Evolutionary conservation across 1,140 invertebrate genomes (phyloP).

Genomic region (Caenorhabditis brenneri): DNA sequence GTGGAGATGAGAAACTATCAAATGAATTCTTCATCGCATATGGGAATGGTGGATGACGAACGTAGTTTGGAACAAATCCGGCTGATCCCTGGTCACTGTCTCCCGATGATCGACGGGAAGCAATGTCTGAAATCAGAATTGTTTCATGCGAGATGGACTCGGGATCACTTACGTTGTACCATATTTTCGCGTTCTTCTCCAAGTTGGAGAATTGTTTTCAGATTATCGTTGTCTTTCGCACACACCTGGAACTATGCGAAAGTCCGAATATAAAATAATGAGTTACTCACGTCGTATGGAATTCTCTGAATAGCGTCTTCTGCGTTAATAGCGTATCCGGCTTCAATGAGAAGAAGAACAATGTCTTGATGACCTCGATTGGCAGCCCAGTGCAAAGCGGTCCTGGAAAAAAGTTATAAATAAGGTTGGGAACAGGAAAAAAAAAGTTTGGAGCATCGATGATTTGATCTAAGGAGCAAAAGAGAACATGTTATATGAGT

Average conservation of each 20-base stretch:
- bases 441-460: background rate
- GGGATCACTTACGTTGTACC: background rate
- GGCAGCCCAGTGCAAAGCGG: slow-evolving; percentile 35
- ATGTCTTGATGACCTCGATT: background rate
- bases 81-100: background rate
- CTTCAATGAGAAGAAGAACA: background rate
- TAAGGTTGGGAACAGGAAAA: background rate
- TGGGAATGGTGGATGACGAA: slow-evolving; percentile 36
- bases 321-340: background rate
- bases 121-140: background rate
- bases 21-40: slow-evolving; percentile 31
- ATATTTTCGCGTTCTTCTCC: slow-evolving; percentile 28
- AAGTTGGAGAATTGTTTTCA: background rate
- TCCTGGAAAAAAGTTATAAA: too few species aligned
- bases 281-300: slow-evolving; percentile 15
- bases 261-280: background rate
- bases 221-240: background rate
- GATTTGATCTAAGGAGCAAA: too few species aligned
- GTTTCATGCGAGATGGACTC: background rate
- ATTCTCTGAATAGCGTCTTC: background rate
- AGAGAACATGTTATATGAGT: too few species aligned
- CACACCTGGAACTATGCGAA: background rate
- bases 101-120: background rate
- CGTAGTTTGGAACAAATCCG: background rate
- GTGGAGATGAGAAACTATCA: background rate